Conservation (phyloP, 1,140 invertebrate genomes). For the Drosophila pectinifera region DNA sequence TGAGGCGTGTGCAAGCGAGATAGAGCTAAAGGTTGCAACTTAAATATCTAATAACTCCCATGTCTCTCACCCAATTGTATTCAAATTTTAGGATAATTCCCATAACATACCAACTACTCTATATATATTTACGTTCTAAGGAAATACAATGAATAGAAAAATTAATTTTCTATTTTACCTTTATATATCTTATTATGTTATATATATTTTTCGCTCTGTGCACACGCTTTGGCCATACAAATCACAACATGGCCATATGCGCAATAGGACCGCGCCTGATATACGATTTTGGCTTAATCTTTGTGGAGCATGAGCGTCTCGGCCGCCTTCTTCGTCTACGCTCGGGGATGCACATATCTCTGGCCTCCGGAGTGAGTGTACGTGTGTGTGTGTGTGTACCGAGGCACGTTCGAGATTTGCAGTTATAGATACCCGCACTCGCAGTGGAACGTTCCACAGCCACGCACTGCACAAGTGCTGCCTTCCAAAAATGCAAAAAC, state of each 20-base stretch:
- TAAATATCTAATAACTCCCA: too few relatives aligned
- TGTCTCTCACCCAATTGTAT: too few relatives aligned
- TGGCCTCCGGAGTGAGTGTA: not conserved
- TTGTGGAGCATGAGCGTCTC: conserved; percentile 72
- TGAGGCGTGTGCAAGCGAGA: too few relatives aligned
- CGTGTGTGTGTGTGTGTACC: conserved; percentile 17
- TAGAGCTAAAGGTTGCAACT: too few relatives aligned
- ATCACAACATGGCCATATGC: conserved; percentile 79
- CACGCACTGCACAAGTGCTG: conserved; percentile 75
- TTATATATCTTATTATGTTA: too few relatives aligned
- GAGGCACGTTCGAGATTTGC: conserved; percentile 80
- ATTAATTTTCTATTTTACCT: too few relatives aligned
- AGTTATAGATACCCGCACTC: conserved; percentile 69
- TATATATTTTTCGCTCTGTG: conserved; percentile 1
- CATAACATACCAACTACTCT: too few relatives aligned
- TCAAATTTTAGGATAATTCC: too few relatives aligned
- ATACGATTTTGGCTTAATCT: conserved; percentile 81
- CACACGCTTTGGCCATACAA: conserved; percentile 73
- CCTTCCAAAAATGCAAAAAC: conserved; percentile 59
- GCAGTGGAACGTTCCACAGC: conserved; percentile 34
- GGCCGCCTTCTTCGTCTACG: not conserved
- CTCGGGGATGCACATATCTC: conserved; percentile 8
- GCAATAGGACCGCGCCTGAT: conserved; percentile 75
- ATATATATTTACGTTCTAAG: too few relatives aligned
- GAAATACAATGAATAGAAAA: too few relatives aligned